Evolutionary conservation across 2,888 invertebrate species (phyloP), one percentile per base, ranked within the genome.

Genomic region (Drosophila peninsularis): DNA sequence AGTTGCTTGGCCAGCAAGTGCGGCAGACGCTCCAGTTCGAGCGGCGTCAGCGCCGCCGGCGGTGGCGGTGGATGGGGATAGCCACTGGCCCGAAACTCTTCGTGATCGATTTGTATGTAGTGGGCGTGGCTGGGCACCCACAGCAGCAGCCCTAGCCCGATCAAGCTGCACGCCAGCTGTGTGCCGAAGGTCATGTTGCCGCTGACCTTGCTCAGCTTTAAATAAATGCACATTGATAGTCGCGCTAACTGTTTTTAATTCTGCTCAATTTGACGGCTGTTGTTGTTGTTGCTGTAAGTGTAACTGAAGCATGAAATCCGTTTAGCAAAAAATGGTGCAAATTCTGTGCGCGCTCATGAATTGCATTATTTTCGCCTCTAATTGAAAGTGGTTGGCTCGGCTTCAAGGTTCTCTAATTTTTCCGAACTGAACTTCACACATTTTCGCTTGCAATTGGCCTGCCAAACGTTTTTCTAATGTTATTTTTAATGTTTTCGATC

Each of bases 31-130:
- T 78, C 76, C 49, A 78, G 49, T 5, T 79, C 75, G 10, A 72
- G 50, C 0, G 81, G 75, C 14, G 83, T 75, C 13, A 82, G 27
- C 13, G 84, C 72, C 0, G 83, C 77, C 1, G 78, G 85, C 11
- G 82, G 80, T 50, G 78, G 49, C 19, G 82, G 79, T 2, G 88
- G 85, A 64, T 83, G 83, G 0, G 88, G 85, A 42, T 76, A 89
- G 11, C 86, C 89, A 60, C 75, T 87, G 62, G 83, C 69, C 13
- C 79, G 89, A 73, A 90, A 91, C 62, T 86, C 89, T 55, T 86
- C 88, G 30, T 91, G 85, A 64, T 91, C 90, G 58, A 91, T 83
- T 49, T 90, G 91, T 82, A 91, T 89, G 52, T 80, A 83, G 71
- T 91, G 91, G 45, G 88, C 80, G 30, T 71, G 71, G 53, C 62